phyloP scores from a whole-genome alignment of 2,888 invertebrate species.

The Ormyrus nitidulus region DNA sequence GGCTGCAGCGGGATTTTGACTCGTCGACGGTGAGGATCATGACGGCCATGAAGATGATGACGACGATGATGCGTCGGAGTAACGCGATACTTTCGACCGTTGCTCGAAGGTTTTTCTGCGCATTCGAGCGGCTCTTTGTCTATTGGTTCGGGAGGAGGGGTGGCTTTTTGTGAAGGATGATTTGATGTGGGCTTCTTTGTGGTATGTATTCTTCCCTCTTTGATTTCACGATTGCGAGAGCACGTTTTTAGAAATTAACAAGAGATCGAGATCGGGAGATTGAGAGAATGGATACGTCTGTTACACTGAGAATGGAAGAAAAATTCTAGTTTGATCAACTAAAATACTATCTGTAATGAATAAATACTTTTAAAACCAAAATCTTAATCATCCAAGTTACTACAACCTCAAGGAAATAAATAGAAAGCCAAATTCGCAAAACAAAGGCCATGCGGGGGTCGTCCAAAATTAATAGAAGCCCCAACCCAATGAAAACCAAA shows the following conservation, averaged over 20 bases:
- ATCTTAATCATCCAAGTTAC: too few species aligned
- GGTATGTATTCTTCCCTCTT: neutral
- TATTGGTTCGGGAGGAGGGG: neutral
- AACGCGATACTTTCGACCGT: constrained; percentile 39
- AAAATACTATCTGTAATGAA: too few species aligned
- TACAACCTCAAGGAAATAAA: too few species aligned
- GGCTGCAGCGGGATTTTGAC: constrained; percentile 12
- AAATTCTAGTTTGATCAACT: too few species aligned
- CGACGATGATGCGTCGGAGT: constrained; percentile 11
- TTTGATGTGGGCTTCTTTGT: neutral
- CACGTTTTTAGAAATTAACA: neutral
- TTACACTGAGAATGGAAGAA: too few species aligned
- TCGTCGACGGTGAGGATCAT: neutral
- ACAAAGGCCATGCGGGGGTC: too few species aligned
- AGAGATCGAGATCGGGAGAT: too few species aligned
- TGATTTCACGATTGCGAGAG: neutral
- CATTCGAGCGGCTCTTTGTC: constrained; percentile 5
- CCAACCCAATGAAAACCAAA: too few species aligned
- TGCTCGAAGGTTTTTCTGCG: constrained; percentile 9
- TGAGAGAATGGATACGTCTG: too few species aligned
- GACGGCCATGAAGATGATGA: constrained; percentile 3
- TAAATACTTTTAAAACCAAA: too few species aligned
- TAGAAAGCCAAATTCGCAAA: too few species aligned
- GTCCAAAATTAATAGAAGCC: too few species aligned
- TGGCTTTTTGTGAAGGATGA: constrained; percentile 4